Evolutionary conservation across 2,113 vertebrate genomes (phyloP).

Genomic region (Dendrocopos noguchii): DNA sequence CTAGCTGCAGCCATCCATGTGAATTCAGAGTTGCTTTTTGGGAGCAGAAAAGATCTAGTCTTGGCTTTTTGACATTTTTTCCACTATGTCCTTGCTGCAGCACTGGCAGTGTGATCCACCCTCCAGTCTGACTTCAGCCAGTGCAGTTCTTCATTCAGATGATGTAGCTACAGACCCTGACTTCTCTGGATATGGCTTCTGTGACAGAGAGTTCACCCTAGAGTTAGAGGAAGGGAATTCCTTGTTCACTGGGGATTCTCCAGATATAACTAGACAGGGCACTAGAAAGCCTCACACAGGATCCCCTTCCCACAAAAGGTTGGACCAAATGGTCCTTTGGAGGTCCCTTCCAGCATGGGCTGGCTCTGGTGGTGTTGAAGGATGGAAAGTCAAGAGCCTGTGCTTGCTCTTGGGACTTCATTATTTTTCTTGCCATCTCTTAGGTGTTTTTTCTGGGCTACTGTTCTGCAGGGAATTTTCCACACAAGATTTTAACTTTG

Average conservation of each 20-base stretch:
- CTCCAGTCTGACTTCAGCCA: rapidly evolving
- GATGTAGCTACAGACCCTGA: background rate
- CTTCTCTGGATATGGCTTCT: background rate
- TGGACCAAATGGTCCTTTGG: background rate
- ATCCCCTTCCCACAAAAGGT: background rate
- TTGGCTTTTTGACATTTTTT: background rate
- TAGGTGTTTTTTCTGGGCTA: background rate
- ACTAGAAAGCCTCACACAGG: background rate
- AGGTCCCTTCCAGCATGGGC: background rate
- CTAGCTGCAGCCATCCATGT: background rate
- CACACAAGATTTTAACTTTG: background rate
- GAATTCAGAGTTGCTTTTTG: background rate
- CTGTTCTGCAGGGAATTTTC: background rate
- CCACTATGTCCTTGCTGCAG: rapidly evolving
- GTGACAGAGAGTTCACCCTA: rapidly evolving
- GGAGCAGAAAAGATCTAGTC: background rate
- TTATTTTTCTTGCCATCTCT: background rate
- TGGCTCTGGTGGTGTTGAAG: background rate
- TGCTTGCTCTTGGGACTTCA: background rate
- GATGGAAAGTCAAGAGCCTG: background rate
- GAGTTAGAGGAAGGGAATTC: background rate
- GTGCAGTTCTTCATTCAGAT: rapidly evolving
- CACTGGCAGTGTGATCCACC: background rate
- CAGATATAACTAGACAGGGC: background rate
- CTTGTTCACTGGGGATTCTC: background rate